phyloP scores from a whole-genome alignment of 2,113 vertebrate species.

The Catharus minimus region DNA sequence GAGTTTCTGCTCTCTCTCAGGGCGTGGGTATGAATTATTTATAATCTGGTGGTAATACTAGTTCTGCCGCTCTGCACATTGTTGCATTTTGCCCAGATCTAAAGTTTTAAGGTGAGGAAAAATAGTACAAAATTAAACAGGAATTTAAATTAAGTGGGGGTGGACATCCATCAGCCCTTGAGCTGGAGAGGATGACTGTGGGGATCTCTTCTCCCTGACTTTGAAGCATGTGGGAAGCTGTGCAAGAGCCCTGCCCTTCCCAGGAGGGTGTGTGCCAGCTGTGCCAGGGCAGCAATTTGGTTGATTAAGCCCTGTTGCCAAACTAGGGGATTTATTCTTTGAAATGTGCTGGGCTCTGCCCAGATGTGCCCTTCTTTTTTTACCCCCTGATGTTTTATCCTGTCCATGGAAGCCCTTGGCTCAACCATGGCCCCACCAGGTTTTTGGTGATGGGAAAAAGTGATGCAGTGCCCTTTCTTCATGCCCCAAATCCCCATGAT shows the following conservation, averaged over 20 bases:
- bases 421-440: fast-evolving
- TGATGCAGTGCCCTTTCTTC: background rate
- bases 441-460: background rate
- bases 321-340: background rate
- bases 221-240: fast-evolving
- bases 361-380: background rate
- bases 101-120: background rate
- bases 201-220: background rate
- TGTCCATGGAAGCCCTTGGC: fast-evolving
- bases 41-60: conserved; percentile 17
- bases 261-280: background rate
- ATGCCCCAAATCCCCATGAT: fast-evolving
- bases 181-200: background rate
- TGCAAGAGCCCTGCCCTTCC: background rate
- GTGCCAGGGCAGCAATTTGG: fast-evolving
- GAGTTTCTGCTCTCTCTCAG: conserved; percentile 19
- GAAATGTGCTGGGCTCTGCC: background rate
- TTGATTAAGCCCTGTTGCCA: background rate
- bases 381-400: background rate
- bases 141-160: background rate
- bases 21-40: background rate
- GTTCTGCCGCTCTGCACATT: background rate
- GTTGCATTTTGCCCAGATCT: background rate
- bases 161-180: background rate
- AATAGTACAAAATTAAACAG: background rate